These are phyloP conservation scores for Amazona vittata DNA, from an alignment of 2,113 vertebrate genomes.

Conservation along the genomic window DNA sequence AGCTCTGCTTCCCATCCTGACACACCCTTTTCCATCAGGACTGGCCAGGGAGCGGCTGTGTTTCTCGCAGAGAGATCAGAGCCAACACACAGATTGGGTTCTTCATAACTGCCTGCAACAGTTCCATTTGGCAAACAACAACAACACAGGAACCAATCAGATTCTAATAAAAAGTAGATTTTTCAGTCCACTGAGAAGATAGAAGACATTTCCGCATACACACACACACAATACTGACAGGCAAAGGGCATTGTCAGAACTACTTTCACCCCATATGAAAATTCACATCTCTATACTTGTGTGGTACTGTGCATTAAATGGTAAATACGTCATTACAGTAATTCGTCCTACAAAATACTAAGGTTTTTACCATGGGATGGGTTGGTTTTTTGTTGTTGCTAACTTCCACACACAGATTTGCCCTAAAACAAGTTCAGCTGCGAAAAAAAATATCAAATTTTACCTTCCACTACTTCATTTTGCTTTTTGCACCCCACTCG, in stretches of 20 bases:
- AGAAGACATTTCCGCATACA: not conserved
- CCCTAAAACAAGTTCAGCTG: not conserved
- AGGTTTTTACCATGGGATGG: accelerated
- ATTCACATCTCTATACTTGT: not conserved
- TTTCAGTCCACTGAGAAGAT: not conserved
- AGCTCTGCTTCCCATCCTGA: not conserved
- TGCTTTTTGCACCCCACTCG: not conserved
- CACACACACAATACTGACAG: too few species aligned
- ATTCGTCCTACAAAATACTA: not conserved
- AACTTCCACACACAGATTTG: not conserved
- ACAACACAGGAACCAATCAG: accelerated
- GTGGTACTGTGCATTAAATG: not conserved
- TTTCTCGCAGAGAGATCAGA: not conserved
- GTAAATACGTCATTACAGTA: not conserved
- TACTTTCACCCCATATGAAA: not conserved
- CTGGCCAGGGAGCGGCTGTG: accelerated
- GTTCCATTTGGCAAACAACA: not conserved
- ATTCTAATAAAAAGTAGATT: not conserved
- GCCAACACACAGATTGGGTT: not conserved
- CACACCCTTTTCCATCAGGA: not conserved
- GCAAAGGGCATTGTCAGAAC: not conserved
- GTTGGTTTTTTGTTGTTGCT: not conserved
- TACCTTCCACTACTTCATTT: not conserved
- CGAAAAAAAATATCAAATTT: not conserved
- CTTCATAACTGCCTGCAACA: not conserved